Percentiles rank a stretch among this genome's conserved stretches.
These are phyloP conservation scores for Colaptes auratus DNA, from an alignment of 2,113 vertebrate species.

Conservation along the genomic window DNA sequence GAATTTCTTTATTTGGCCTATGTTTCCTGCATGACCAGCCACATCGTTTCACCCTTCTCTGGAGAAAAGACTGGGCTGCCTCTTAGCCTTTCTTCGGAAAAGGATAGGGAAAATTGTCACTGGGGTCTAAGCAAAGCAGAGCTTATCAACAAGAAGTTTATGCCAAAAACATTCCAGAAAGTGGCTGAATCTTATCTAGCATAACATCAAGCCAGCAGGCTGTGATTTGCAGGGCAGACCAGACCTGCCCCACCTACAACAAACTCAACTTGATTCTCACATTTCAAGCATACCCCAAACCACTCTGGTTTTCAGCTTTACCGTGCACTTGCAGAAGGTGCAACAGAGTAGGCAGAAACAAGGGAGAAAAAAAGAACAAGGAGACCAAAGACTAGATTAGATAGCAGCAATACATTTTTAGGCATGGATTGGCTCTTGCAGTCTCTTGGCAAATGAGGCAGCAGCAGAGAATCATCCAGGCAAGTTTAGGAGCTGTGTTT, in stretches of 20 bases:
- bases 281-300: neutral
- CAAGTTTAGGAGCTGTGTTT: neutral
- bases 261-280: neutral
- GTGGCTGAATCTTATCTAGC: neutral
- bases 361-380: too few relatives aligned
- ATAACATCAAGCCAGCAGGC: fast-evolving
- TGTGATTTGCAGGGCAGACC: neutral
- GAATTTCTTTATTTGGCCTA: neutral
- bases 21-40: neutral
- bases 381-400: neutral
- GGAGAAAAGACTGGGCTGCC: neutral
- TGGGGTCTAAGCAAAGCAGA: neutral
- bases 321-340: neutral
- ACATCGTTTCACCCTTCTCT: neutral
- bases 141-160: neutral
- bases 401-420: neutral
- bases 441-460: neutral
- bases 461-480: neutral
- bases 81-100: neutral
- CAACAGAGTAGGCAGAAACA: neutral
- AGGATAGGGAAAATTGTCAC: fast-evolving
- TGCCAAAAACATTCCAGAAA: neutral
- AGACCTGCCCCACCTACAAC: neutral
- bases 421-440: neutral
- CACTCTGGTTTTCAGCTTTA: neutral